Evolutionary conservation across 2,797 vertebrate genomes (phyloP).

Genomic region (Pachyuromys duprasi): DNA sequence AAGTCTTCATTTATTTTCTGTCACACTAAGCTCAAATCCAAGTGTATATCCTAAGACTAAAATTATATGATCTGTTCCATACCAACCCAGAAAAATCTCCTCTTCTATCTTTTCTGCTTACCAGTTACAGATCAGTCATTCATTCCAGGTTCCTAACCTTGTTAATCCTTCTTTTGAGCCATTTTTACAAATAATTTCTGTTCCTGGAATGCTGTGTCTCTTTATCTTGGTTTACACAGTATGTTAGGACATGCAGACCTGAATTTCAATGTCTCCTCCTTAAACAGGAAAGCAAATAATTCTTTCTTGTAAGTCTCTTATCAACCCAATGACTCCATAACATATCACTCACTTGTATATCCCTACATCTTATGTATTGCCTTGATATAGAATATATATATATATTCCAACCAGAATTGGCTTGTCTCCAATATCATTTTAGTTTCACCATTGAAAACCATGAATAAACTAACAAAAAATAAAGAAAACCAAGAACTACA

Average conservation of each 20-base stretch:
- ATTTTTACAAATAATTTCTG: background rate
- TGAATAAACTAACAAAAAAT: slow-evolving; percentile 20
- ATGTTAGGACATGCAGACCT: background rate
- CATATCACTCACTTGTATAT: background rate
- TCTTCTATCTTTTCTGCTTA: background rate
- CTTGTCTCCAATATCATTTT: background rate
- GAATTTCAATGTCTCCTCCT: background rate
- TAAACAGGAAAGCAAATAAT: background rate
- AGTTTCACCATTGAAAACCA: slow-evolving; percentile 19
- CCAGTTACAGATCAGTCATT: background rate
- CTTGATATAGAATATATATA: background rate
- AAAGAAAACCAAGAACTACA: background rate
- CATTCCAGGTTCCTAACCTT: background rate
- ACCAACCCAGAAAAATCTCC: background rate
- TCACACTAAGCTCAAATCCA: background rate
- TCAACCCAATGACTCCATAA: background rate
- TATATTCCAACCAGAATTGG: background rate
- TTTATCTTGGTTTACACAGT: background rate
- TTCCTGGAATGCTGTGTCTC: background rate
- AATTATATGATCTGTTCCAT: background rate
- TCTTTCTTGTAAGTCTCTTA: background rate
- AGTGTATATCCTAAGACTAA: background rate
- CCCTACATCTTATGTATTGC: background rate
- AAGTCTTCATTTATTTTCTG: background rate
- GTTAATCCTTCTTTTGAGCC: background rate